Evolutionary conservation across 2,797 vertebrate species (phyloP), one percentile per base, ranked within the genome.

Genomic region (Eulemur rubriventer): DNA sequence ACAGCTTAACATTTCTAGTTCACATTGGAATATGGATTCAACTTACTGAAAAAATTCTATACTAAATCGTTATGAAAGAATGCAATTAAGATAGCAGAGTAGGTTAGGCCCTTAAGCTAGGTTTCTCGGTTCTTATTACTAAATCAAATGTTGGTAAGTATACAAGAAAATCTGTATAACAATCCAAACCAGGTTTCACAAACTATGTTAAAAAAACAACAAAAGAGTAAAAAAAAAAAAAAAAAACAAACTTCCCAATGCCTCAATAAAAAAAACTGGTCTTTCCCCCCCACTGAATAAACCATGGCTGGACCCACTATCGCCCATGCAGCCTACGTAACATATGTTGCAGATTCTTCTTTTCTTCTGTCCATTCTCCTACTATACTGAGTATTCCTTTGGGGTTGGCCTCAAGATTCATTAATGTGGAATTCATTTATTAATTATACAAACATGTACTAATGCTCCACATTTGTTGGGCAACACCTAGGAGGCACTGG

Each of bases 1-100:
- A 93, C 86, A 96, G 89, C 93, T 92, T 93, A 93, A 90, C 79
- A 95, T 92, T 96, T 96, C 73, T 80, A 95, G 78, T 91, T 94
- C 65, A 79, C n/a, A 8, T 48, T 82, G 59, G 89, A 97, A 94
- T 96, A 61, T 87, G 63, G 43, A 92, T 88, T 97, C 93, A 82
- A 96, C 52, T 94, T 84, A 75, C 76, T 90, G 50, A 90, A 89
- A 96, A 92, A 96, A 95, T 61, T 91, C 89, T 92, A 63, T 59
- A 84, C 22, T 94, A 92, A 94, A 76, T 83, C 80, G 73, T 84
- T 76, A 94, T 46, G 67, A 94, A 96, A 97, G 75, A 96, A 95
- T 78, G 30, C 63, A 91, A 89, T 91, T 93, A 97, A 91, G 70
- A 92, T 10, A 95, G 75, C 4, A 76, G 72, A 94, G 38, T 20